phyloP scores from a whole-genome alignment of 2,888 invertebrate species.

The Drosophila infuscata region DNA sequence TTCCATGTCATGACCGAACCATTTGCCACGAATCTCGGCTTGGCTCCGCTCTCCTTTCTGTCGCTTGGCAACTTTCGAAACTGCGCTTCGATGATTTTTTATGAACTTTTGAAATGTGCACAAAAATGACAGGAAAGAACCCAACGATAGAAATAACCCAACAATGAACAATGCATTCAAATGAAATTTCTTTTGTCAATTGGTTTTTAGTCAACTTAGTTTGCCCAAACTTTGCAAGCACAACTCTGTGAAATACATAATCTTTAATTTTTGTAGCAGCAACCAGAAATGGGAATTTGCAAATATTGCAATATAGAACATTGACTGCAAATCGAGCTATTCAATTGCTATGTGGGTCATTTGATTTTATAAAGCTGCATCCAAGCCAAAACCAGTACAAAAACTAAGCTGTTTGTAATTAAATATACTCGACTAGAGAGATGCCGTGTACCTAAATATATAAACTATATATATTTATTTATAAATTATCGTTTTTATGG shows the following conservation, averaged over 20 bases:
- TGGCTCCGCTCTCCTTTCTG: background rate
- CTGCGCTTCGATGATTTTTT: slow-evolving; percentile 65
- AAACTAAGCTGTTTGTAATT: background rate
- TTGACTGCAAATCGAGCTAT: slow-evolving; percentile 68
- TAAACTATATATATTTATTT: background rate
- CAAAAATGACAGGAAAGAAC: slow-evolving; percentile 12
- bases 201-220: slow-evolving; percentile 51
- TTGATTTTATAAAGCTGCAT: slow-evolving; percentile 67
- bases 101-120: slow-evolving; percentile 65
- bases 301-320: slow-evolving; percentile 55
- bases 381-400: slow-evolving; percentile 24
- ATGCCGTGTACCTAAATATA: background rate
- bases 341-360: slow-evolving; percentile 72
- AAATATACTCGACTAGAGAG: background rate
- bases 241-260: slow-evolving; percentile 28
- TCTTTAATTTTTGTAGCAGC: slow-evolving; percentile 37
- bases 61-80: slow-evolving; percentile 42
- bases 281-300: slow-evolving; percentile 44
- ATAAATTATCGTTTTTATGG: background rate
- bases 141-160: slow-evolving; percentile 42
- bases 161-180: slow-evolving; percentile 55
- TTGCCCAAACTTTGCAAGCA: slow-evolving; percentile 32
- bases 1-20: slow-evolving; percentile 39
- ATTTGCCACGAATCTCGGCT: slow-evolving; percentile 12
- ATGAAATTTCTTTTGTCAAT: slow-evolving; percentile 57